A percentile compares a stretch with the other conserved stretches of the same genome.
These are phyloP conservation scores for Cynoglossus semilaevis DNA, from an alignment of 2,113 vertebrate genomes.

Conservation along the genomic window DNA sequence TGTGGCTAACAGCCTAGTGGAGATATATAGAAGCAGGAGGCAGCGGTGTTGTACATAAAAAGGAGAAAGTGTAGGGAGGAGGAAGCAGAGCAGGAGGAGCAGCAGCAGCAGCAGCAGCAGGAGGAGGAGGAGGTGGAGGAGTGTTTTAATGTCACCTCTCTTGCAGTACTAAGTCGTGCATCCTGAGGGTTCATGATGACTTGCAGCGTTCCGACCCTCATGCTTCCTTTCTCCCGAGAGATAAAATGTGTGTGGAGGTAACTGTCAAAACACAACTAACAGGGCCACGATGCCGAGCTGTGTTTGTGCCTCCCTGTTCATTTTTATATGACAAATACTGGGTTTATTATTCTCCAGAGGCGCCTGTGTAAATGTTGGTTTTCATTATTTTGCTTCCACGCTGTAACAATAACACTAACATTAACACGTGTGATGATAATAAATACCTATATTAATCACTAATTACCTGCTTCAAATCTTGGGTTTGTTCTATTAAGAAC, in stretches of 20 bases:
- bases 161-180: conserved; percentile 38
- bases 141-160: conserved; percentile 49
- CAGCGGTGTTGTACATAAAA: conserved; percentile 14
- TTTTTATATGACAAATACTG: conserved; percentile 42
- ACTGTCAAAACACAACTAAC: conserved; percentile 55
- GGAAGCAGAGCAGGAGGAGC: too few relatives aligned
- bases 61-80: too few relatives aligned
- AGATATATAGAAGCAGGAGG: conserved; percentile 10
- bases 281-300: conserved; percentile 35
- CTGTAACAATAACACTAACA: too few relatives aligned
- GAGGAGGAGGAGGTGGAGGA: conserved; percentile 1
- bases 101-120: too few relatives aligned
- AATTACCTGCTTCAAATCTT: too few relatives aligned
- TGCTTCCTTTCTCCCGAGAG: conserved; percentile 53
- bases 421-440: too few relatives aligned
- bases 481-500: too few relatives aligned
- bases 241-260: conserved; percentile 49
- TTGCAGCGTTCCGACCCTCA: conserved; percentile 47
- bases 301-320: conserved; percentile 24
- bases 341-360: conserved; percentile 34
- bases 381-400: too few relatives aligned
- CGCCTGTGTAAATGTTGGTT: too few relatives aligned
- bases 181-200: conserved; percentile 50
- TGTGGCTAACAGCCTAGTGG: conserved; percentile 6
- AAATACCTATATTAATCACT: too few relatives aligned